Percentiles rank a stretch among this genome's conserved stretches.
These are phyloP conservation scores for Cantharis nigra DNA, from an alignment of 2,888 invertebrate species.

Conservation along the genomic window DNA sequence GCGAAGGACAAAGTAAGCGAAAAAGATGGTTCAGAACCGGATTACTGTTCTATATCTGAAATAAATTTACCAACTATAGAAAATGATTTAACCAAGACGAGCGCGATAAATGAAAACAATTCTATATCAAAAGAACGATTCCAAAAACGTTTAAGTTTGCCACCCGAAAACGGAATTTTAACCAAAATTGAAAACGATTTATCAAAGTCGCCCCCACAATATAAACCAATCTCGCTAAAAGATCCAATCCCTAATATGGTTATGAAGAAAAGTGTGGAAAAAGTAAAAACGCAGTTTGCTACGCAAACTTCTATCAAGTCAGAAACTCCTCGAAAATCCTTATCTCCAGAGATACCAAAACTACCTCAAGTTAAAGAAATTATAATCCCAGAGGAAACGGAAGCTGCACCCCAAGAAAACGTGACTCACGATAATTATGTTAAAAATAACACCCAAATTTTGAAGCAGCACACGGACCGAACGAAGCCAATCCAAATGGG, in stretches of 20 bases:
- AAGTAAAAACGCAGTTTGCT: slow-evolving; percentile 49
- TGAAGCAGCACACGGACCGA: slow-evolving; percentile 48
- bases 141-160: neutral
- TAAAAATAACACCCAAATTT: slow-evolving; percentile 54
- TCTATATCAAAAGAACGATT: slow-evolving; percentile 34
- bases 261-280: slow-evolving; percentile 50
- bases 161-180: neutral
- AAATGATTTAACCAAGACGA: slow-evolving; percentile 45
- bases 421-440: slow-evolving; percentile 54
- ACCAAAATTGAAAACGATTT: slow-evolving; percentile 9
- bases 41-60: slow-evolving; percentile 79
- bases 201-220: slow-evolving; percentile 10
- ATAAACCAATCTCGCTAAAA: slow-evolving; percentile 26
- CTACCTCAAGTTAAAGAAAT: slow-evolving; percentile 77
- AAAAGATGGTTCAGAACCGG: slow-evolving; percentile 63
- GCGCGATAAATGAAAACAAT: slow-evolving; percentile 51
- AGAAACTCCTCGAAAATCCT: slow-evolving; percentile 47
- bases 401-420: slow-evolving; percentile 44
- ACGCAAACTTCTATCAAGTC: slow-evolving; percentile 47
- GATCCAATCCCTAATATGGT: slow-evolving; percentile 40
- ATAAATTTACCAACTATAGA: slow-evolving; percentile 59
- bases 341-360: slow-evolving; percentile 70
- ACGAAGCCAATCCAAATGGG: slow-evolving; percentile 62
- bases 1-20: slow-evolving; percentile 37
- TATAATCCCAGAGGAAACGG: slow-evolving; percentile 68